Conservation (phyloP, 2,113 vertebrate species). For the Oophaga pumilio region DNA sequence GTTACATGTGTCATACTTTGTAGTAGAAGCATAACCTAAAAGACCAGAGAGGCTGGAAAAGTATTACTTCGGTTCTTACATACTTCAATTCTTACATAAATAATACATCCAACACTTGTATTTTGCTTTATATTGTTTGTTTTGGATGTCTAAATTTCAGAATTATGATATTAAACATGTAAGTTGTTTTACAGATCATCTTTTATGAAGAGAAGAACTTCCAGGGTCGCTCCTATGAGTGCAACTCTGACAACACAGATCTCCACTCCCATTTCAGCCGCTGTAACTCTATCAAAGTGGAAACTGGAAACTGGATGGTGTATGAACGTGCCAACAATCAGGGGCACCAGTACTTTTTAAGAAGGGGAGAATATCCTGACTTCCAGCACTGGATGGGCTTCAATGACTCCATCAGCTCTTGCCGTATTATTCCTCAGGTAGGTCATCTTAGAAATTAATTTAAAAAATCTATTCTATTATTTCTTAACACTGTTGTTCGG, state of each 20-base stretch:
- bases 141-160: too few species aligned
- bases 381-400: conserved; percentile 89
- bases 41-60: too few species aligned
- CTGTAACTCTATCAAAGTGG: conserved; percentile 91
- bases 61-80: too few species aligned
- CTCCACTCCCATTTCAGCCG: conserved; percentile 84
- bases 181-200: conserved; percentile 74
- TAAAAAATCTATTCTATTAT: too few species aligned
- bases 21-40: too few species aligned
- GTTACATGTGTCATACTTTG: background rate
- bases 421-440: conserved; percentile 79
- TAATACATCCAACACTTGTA: too few species aligned
- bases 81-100: too few species aligned
- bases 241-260: conserved; percentile 82
- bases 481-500: too few species aligned
- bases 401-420: conserved; percentile 87
- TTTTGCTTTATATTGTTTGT: too few species aligned
- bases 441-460: conserved; percentile 47
- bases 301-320: conserved; percentile 87
- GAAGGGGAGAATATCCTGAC: conserved; percentile 84
- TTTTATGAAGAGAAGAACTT: conserved; percentile 91
- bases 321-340: conserved; percentile 86
- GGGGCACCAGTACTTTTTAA: conserved; percentile 87
- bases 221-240: conserved; percentile 86
- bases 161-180: too few species aligned